phyloP scores from a whole-genome alignment of 2,113 vertebrate genomes.

The Polypterus bichir region DNA sequence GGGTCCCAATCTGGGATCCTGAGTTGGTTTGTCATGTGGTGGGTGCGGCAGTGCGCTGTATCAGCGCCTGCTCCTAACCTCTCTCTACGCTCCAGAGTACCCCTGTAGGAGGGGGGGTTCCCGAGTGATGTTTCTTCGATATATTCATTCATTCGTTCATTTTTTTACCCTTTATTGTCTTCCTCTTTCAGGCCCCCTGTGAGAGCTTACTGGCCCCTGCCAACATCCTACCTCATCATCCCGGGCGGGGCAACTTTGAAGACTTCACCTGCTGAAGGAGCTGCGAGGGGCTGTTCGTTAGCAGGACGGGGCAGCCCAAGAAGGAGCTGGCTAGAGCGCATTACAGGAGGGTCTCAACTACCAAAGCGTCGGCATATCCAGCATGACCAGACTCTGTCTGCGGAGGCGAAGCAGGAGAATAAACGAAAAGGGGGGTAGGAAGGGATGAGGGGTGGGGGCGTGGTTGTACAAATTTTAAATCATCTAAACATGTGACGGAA shows the following conservation, averaged over 20 bases:
- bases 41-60: too few relatives aligned
- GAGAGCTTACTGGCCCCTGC: slow-evolving; percentile 84
- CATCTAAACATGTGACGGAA: too few relatives aligned
- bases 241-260: slow-evolving; percentile 88
- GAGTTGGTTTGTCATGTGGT: too few relatives aligned
- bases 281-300: neutral
- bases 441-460: too few relatives aligned
- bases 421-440: slow-evolving; percentile 19
- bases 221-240: slow-evolving; percentile 98
- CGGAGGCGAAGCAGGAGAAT: slow-evolving; percentile 18
- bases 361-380: neutral
- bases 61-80: neutral
- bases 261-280: slow-evolving; percentile 91
- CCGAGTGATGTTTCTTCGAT: neutral
- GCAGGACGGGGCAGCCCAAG: neutral
- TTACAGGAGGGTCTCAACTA: too few relatives aligned
- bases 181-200: slow-evolving; percentile 65
- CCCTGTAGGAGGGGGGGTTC: too few relatives aligned
- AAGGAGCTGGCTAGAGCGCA: too few relatives aligned
- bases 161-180: neutral
- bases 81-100: neutral
- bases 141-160: neutral
- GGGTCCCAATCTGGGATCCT: too few relatives aligned
- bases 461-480: too few relatives aligned
- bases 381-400: slow-evolving; percentile 33